A percentile compares a stretch with the other conserved stretches of the same genome.
Evolutionary conservation across 30 jellyfish, hydroid and myxozoan genomes (phyloP).

Genomic region (Aurelia aurita): DNA sequence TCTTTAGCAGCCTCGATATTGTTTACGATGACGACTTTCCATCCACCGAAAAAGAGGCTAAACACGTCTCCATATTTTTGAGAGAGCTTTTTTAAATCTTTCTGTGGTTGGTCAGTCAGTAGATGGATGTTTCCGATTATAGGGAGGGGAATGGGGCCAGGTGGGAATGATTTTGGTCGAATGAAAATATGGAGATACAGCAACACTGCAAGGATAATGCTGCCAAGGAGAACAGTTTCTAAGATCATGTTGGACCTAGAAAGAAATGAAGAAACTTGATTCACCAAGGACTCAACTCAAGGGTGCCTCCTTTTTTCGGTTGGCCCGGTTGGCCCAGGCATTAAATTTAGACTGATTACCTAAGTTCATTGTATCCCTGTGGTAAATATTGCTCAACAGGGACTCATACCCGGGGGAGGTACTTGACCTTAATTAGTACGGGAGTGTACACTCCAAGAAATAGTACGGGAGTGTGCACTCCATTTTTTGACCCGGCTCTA

Average conservation of each 20-base stretch:
- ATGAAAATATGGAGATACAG: neutral
- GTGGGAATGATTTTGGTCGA: constrained; percentile 44
- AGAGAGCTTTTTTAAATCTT: constrained; percentile 11
- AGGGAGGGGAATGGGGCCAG: constrained; percentile 44
- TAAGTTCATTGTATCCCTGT: too few relatives aligned
- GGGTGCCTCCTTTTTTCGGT: too few relatives aligned
- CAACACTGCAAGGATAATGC: neutral
- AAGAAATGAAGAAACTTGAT: too few relatives aligned
- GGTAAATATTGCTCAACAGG: too few relatives aligned
- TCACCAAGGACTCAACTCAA: too few relatives aligned
- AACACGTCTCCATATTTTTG: constrained; percentile 38
- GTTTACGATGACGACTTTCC: constrained; percentile 25
- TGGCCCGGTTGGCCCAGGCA: too few relatives aligned
- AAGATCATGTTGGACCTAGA: neutral
- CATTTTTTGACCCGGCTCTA: too few relatives aligned
- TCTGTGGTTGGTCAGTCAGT: constrained; percentile 18
- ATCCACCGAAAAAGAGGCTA: constrained; percentile 43
- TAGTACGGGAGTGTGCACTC: too few relatives aligned
- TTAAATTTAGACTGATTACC: too few relatives aligned
- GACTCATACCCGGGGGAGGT: too few relatives aligned
- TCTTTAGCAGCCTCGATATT: constrained; percentile 38
- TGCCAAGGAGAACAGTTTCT: neutral
- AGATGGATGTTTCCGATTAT: constrained; percentile 48
- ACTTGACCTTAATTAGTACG: too few relatives aligned
- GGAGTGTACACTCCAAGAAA: too few relatives aligned